Conservation (phyloP, 1,140 invertebrate genomes). For the Brachionus manjavacas region DNA sequence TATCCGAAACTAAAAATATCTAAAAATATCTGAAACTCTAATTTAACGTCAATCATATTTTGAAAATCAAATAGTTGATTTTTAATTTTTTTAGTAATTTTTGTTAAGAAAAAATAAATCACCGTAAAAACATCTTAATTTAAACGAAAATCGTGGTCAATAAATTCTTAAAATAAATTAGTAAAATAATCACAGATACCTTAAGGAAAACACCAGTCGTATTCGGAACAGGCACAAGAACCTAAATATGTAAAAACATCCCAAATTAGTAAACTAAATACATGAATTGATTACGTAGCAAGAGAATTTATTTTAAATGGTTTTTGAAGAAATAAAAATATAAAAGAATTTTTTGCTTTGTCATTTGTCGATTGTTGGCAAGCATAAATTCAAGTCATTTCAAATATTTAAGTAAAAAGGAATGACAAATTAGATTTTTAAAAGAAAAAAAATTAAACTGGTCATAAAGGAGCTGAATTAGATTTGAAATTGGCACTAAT, state of each 20-base stretch:
- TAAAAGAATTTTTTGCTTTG: neutral
- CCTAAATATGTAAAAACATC: neutral
- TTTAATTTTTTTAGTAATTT: neutral
- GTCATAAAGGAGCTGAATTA: neutral
- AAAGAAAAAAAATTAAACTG: neutral
- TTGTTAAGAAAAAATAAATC: neutral
- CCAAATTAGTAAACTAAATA: neutral
- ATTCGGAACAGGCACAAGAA: constrained; percentile 8
- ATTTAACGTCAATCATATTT: too few relatives aligned
- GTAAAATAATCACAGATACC: neutral
- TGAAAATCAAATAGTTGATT: too few relatives aligned
- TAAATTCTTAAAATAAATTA: neutral
- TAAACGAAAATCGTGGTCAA: neutral
- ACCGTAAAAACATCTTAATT: too few relatives aligned
- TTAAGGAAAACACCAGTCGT: constrained; percentile 28
- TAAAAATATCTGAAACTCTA: too few relatives aligned
- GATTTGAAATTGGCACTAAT: neutral
- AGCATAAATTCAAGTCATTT: neutral
- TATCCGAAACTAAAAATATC: too few relatives aligned
- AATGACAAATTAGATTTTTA: neutral
- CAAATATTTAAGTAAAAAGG: neutral
- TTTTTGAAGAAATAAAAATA: neutral
- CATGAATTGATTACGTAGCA: neutral
- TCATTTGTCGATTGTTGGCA: neutral
- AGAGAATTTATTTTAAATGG: neutral